A percentile compares a stretch with the other conserved stretches of the same genome.
phyloP scores from a whole-genome alignment of 2,888 invertebrate genomes.

The Chesias legatella region DNA sequence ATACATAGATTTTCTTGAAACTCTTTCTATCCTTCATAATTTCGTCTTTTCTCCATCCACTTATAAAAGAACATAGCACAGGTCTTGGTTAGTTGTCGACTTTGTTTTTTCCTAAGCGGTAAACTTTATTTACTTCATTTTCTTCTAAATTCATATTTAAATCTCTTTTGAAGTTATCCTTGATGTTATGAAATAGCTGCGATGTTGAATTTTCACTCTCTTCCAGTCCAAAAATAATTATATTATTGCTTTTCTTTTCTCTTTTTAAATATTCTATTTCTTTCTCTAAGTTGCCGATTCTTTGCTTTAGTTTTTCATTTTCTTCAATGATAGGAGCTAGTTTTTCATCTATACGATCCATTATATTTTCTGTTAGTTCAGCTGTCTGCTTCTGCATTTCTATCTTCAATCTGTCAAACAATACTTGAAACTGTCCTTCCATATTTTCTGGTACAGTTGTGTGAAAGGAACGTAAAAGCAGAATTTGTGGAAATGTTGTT shows the following conservation, averaged over 20 bases:
- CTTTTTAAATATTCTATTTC: slow-evolving; percentile 28
- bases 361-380: too few species aligned
- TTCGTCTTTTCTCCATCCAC: slow-evolving; percentile 24
- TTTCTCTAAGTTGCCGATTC: slow-evolving; percentile 27
- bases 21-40: slow-evolving; percentile 28
- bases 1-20: slow-evolving; percentile 19
- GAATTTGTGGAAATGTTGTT: too few species aligned
- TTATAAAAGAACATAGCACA: slow-evolving; percentile 16
- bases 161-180: slow-evolving; percentile 19
- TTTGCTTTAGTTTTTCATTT: slow-evolving; percentile 29
- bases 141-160: slow-evolving; percentile 26
- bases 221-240: slow-evolving; percentile 26
- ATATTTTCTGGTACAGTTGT: too few species aligned
- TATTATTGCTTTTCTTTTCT: slow-evolving; percentile 26
- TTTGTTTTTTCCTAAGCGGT: slow-evolving; percentile 22
- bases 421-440: too few species aligned
- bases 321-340: slow-evolving; percentile 28
- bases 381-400: too few species aligned
- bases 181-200: slow-evolving; percentile 21
- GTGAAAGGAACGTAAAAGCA: too few species aligned
- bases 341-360: slow-evolving; percentile 32
- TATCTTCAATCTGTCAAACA: too few species aligned
- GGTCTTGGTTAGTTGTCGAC: slow-evolving; percentile 10
- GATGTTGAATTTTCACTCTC: slow-evolving; percentile 25
- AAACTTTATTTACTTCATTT: slow-evolving; percentile 27